Evolutionary conservation across 2,113 vertebrate species (phyloP).

Genomic region (Prinia subflava): DNA sequence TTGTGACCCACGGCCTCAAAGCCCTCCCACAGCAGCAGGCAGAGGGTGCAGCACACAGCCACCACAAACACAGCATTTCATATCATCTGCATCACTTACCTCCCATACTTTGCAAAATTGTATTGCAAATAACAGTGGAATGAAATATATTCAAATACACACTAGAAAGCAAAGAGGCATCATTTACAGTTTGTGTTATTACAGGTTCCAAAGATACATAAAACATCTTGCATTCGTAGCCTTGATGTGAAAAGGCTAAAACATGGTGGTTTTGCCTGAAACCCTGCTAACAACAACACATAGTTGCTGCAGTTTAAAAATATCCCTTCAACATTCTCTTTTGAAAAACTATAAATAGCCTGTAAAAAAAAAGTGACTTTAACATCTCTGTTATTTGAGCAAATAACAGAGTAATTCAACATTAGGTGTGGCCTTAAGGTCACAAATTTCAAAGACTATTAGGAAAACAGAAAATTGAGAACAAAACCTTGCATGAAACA

Average conservation of each 20-base stretch:
- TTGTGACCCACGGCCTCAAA: neutral
- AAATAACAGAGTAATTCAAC: neutral
- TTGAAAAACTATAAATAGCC: neutral
- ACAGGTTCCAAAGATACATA: neutral
- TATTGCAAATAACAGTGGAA: neutral
- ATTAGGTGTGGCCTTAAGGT: neutral
- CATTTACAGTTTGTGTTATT: neutral
- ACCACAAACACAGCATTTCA: neutral
- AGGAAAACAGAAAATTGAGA: neutral
- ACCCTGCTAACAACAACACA: neutral
- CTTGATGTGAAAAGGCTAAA: neutral
- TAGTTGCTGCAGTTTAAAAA: constrained; percentile 2
- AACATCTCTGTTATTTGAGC: neutral
- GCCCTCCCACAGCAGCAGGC: neutral
- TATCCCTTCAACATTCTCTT: neutral
- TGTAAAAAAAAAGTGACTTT: neutral
- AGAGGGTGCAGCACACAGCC: neutral
- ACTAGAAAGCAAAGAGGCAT: neutral
- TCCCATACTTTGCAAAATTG: neutral
- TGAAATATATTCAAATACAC: neutral
- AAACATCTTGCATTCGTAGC: neutral
- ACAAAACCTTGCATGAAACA: neutral
- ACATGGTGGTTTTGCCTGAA: neutral
- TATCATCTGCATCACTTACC: neutral
- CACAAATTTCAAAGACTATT: neutral